A percentile compares a stretch with the other conserved stretches of the same genome.
phyloP scores from a whole-genome alignment of 2,797 vertebrate species.

The Apodemus agrarius region DNA sequence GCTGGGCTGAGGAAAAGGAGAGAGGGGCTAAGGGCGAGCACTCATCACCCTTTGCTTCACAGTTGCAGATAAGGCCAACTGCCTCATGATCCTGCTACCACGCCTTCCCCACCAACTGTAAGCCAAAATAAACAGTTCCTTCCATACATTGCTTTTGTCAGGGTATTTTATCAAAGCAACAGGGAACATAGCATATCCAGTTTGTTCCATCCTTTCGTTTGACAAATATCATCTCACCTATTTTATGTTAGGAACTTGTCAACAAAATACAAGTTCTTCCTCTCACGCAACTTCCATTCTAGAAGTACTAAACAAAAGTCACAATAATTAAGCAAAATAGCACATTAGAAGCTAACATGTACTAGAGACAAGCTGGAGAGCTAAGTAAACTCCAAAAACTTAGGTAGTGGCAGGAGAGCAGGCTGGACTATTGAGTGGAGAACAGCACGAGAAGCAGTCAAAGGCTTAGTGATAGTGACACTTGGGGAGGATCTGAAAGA shows the following conservation, averaged over 20 bases:
- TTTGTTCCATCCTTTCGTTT: neutral
- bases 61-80: neutral
- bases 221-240: slow-evolving; percentile 54
- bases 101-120: neutral
- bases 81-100: neutral
- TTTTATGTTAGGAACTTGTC: neutral
- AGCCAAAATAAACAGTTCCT: neutral
- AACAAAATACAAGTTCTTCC: slow-evolving; percentile 27
- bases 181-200: neutral
- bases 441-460: neutral
- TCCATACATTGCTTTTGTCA: neutral
- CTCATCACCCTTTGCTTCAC: neutral
- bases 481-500: neutral
- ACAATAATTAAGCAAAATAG: slow-evolving; percentile 7
- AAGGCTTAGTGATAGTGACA: neutral
- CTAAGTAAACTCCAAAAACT: neutral
- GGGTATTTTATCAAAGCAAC: neutral
- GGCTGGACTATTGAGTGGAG: neutral
- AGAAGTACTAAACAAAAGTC: neutral
- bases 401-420: slow-evolving; percentile 7
- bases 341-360: neutral
- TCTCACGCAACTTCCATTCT: slow-evolving; percentile 22
- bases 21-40: neutral
- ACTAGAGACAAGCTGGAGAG: neutral
- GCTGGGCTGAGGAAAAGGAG: neutral